Evolutionary conservation across 2,797 vertebrate species (phyloP).

Genomic region (Botia almorhae): DNA sequence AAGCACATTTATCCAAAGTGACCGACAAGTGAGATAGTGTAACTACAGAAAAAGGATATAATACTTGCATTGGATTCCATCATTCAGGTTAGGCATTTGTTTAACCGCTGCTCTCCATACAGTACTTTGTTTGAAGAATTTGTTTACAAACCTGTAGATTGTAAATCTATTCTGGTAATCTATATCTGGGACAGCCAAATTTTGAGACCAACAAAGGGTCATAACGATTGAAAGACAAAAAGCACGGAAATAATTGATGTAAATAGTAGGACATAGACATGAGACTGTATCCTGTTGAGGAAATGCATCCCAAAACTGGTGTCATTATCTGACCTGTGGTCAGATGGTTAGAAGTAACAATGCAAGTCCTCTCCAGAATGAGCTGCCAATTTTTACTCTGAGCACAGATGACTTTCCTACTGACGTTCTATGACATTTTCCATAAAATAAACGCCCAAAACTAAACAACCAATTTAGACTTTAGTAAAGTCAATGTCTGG

Average conservation of each 20-base stretch:
- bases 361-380: conserved; percentile 13
- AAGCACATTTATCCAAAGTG: too few species aligned
- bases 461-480: conserved; percentile 2
- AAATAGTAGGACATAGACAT: conserved; percentile 33
- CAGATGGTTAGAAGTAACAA: conserved; percentile 23
- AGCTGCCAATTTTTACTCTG: conserved; percentile 40
- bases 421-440: neutral
- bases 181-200: conserved; percentile 24
- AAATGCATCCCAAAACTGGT: conserved; percentile 16
- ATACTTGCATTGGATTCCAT: too few species aligned
- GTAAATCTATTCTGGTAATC: conserved; percentile 21
- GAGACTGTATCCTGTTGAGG: conserved; percentile 22
- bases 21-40: neutral
- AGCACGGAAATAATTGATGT: conserved; percentile 22
- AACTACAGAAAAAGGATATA: neutral
- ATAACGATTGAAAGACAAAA: neutral
- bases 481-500: neutral
- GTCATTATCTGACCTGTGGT: conserved; percentile 29
- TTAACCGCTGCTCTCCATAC: neutral
- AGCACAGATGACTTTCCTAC: conserved; percentile 42
- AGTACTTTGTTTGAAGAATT: too few species aligned
- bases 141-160: conserved; percentile 40
- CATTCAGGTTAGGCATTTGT: too few species aligned
- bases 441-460: too few species aligned
- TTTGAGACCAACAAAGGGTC: neutral